phyloP scores from a whole-genome alignment of 2,888 invertebrate species.

The Proisotoma minuta region DNA sequence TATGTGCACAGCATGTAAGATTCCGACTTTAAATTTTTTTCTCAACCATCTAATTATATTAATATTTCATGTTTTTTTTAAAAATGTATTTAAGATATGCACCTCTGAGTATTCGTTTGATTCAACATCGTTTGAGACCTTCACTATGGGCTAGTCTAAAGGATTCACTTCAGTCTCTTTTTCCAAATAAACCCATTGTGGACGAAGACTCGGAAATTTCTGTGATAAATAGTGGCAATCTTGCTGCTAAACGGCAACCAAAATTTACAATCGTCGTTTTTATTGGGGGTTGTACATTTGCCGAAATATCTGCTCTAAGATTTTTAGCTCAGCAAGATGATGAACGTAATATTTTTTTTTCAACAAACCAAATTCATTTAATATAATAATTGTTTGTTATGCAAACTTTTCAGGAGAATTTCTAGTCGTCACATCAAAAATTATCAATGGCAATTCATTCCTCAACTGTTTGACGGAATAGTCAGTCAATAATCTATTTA shows the following conservation, averaged over 20 bases:
- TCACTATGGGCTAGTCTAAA: constrained; percentile 64
- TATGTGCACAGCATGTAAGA: constrained; percentile 46
- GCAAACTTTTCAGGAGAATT: constrained; percentile 72
- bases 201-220: constrained; percentile 49
- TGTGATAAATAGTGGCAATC: constrained; percentile 18
- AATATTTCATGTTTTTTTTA: no score
- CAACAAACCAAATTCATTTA: constrained; percentile 5
- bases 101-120: constrained; percentile 80
- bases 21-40: neutral
- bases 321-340: constrained; percentile 59
- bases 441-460: constrained; percentile 84
- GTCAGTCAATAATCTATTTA: no score
- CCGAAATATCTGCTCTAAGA: constrained; percentile 68
- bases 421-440: constrained; percentile 82
- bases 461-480: constrained; percentile 69
- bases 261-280: constrained; percentile 85
- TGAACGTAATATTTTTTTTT: constrained; percentile 45
- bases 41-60: neutral
- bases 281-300: constrained; percentile 93
- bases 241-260: constrained; percentile 52
- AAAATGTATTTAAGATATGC: constrained; percentile 65
- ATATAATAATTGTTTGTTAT: constrained; percentile 10
- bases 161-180: constrained; percentile 68
- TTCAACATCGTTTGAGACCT: constrained; percentile 62
- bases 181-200: constrained; percentile 68